Base-by-base conservation (phyloP, 2,797 vertebrate species). In the Pitangus sulphuratus region DNA sequence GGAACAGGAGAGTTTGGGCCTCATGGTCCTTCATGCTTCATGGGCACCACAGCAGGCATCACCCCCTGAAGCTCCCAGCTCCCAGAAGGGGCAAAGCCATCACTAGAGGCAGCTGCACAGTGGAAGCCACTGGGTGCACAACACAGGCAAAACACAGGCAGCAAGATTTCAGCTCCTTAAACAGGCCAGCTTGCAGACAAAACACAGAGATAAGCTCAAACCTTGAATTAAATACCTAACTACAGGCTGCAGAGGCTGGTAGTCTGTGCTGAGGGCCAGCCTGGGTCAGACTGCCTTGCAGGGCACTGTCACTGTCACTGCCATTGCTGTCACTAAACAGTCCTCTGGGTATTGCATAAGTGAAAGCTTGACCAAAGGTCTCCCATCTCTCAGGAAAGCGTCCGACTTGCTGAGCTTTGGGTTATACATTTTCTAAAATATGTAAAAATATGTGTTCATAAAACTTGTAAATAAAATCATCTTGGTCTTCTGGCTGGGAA, bases 351-450 rank as follows among this genome's bases (percentile, higher is more conserved):
- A 53, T 87, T 86, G 47, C 1, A 0, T 21, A 39, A 47, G 21
- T 16, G 58, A 69, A 56, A 86, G 28, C 53, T 57, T 54, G 61
- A 47, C 50, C 86, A 79, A 82, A 90, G 80, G 61, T 92, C 72
- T 74, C 71, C 25, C 2, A 0, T 51, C 65, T 66, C 44, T 80
- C 54, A 30, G 77, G n/a, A 64, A 76, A 60, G 14, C 0, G 0
- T 39, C 54, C 28, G 30, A 26, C 39, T 45, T 68, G 44, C n/a
- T 78, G 18, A 71, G 11, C 7, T 87, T 82, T 82, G 35, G 12
- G 13, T 58, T 89, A 74, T 42, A 12, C 5, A 2, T 58, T 51
- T 19, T 53, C n/a, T 79, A 72, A 89, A 87, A 68, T 28, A 18
- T 11, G 65, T 39, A 9, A 44, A 78, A 86, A 65, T 25, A 12